Percentiles rank a stretch among this genome's conserved stretches.
These are phyloP conservation scores for Stigmatopora nigra DNA, from an alignment of 2,113 vertebrate genomes.

Conservation along the genomic window DNA sequence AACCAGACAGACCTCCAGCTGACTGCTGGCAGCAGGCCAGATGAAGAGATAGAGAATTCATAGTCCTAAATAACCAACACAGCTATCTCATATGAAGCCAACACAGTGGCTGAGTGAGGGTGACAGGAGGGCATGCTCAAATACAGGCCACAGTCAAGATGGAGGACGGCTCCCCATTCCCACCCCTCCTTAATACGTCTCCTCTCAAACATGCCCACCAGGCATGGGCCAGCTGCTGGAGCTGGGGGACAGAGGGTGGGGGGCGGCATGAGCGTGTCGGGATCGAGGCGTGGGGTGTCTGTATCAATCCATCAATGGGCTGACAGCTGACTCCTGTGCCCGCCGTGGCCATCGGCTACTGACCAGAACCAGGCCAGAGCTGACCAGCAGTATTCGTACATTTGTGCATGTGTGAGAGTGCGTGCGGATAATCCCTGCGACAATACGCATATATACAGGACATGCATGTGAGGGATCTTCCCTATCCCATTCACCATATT, in stretches of 20 bases:
- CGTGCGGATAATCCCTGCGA: slow-evolving; percentile 17
- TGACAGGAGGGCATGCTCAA: slow-evolving; percentile 48
- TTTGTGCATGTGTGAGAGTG: slow-evolving; percentile 9
- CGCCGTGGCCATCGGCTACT: slow-evolving; percentile 75
- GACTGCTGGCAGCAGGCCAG: slow-evolving; percentile 42
- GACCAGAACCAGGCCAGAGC: slow-evolving; percentile 73
- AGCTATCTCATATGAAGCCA: slow-evolving; percentile 47
- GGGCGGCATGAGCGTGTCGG: slow-evolving; percentile 64
- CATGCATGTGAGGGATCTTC: slow-evolving; percentile 26
- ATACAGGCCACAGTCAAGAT: slow-evolving; percentile 50
- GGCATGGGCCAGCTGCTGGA: slow-evolving; percentile 73
- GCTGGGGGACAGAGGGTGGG: slow-evolving; percentile 37
- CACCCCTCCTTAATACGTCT: slow-evolving; percentile 45
- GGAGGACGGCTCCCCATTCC: slow-evolving; percentile 27
- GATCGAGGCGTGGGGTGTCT: slow-evolving; percentile 78
- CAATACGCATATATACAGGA: slow-evolving; percentile 4
- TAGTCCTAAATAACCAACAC: slow-evolving; percentile 27
- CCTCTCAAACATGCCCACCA: slow-evolving; percentile 78
- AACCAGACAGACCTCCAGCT: slow-evolving; percentile 40
- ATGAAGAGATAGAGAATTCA: slow-evolving; percentile 41
- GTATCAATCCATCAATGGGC: slow-evolving; percentile 84
- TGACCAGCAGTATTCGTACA: slow-evolving; percentile 48
- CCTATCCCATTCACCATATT: slow-evolving; percentile 46
- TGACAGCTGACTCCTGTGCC: slow-evolving; percentile 83
- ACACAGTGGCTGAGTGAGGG: slow-evolving; percentile 39